Evolutionary conservation across 2,888 invertebrate genomes (phyloP).

Genomic region (Hypolimnas misippus): DNA sequence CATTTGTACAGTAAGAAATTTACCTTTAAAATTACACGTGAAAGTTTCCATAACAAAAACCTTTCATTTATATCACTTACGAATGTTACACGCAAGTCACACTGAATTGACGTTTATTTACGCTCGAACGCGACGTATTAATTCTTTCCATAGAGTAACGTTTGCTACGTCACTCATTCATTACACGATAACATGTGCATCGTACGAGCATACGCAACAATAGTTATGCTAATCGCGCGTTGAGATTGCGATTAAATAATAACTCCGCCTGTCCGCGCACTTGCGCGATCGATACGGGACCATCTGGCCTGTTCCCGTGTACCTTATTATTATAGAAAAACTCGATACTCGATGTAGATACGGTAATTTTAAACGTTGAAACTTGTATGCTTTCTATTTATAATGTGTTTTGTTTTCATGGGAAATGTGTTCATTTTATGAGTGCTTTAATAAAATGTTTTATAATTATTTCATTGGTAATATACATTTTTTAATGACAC

Average conservation of each 20-base stretch:
- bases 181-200: conserved; percentile 32
- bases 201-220: conserved; percentile 67
- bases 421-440: too few relatives aligned
- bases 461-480: too few relatives aligned
- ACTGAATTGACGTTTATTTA: conserved; percentile 26
- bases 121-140: conserved; percentile 11
- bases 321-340: conserved; percentile 23
- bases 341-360: neutral
- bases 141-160: conserved; percentile 26
- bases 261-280: conserved; percentile 53
- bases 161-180: conserved; percentile 37
- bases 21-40: too few relatives aligned
- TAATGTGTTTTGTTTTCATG: neutral
- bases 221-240: conserved; percentile 79
- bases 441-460: too few relatives aligned
- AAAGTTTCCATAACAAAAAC: too few relatives aligned
- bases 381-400: neutral
- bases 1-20: too few relatives aligned
- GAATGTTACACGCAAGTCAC: neutral
- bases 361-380: neutral
- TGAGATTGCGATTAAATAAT: conserved; percentile 75
- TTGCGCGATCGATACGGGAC: conserved; percentile 63
- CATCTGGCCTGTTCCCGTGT: conserved; percentile 63
- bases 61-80: neutral
- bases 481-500: too few relatives aligned